Evolutionary conservation across 2,888 invertebrate species (phyloP), one percentile per base, ranked within the genome.

Genomic region (Tortricodes alternella): DNA sequence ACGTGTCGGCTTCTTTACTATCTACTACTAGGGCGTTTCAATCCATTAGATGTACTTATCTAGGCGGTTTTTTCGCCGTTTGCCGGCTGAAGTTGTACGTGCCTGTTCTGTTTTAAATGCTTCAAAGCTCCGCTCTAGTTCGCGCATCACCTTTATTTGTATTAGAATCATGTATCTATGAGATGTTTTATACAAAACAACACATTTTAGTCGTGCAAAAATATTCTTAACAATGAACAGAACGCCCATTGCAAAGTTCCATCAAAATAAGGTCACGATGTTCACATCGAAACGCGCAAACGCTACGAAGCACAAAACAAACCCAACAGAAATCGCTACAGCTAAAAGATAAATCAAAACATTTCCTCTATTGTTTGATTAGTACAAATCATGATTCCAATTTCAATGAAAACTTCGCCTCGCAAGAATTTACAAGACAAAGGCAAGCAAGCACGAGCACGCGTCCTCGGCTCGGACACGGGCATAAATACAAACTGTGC

Each of bases 401-500:
- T 46, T 57, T 56, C 46, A 48, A 56, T 57, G 49, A 60, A 49
- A 60, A 58, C 53, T 62, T 67, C 68, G 60, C 62, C 63, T 67
- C 59, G 61, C 68, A 74, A 73, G 76, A 80, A 82, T 78, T 78
- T 78, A 80, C 78, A 82, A 80, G 71, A 71, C 65, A 71, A 71
- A 71, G 53, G 62, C 60, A 53, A 67, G 72, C 76, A 70, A 70
- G 69, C 69, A 56, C 71, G 71, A 74, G 82, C 82, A 81, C 74
- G 76, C 79, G 76, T 74, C 43, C 11, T 64, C 63, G 62, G 52
- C 50, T 11, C 4, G 56, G 37, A 11, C 50, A 24, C 29, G 62
- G 66, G 75, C 78, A 81, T 82, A 84, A 83, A 84, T 83, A 83
- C 80, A 74, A 73, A 76, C 71, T 75, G 68, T 62, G 70, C 71